Conservation (phyloP, 2,888 invertebrate species). For the Norana najaformis region DNA sequence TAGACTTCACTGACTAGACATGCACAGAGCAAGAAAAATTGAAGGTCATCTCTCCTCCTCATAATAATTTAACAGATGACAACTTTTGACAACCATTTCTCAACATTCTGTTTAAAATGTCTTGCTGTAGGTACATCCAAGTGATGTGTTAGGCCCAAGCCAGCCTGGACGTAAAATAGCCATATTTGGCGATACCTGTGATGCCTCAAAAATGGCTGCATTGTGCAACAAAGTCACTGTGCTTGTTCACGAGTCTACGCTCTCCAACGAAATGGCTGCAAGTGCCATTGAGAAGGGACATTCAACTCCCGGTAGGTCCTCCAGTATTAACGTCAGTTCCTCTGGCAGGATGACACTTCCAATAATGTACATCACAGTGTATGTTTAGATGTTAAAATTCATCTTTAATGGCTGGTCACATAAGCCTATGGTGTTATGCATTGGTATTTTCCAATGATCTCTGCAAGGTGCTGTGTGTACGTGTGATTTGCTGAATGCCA, state of each 20-base stretch:
- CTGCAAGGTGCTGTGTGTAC: neutral
- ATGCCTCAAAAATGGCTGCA: constrained; percentile 55
- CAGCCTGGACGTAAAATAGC: constrained; percentile 59
- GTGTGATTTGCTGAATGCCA: neutral
- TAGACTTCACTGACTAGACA: neutral
- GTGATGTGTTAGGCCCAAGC: constrained; percentile 56
- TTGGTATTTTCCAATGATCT: too few relatives aligned
- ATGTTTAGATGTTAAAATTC: neutral
- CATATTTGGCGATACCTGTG: constrained; percentile 62
- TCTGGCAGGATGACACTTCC: neutral
- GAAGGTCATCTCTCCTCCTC: neutral
- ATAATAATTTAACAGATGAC: neutral
- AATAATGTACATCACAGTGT: neutral
- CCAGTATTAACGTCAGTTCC: neutral
- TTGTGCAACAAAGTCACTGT: constrained; percentile 58
- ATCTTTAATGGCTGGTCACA: neutral
- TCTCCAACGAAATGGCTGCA: constrained; percentile 56
- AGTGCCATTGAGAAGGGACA: constrained; percentile 62
- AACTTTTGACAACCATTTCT: neutral
- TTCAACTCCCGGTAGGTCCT: constrained; percentile 60
- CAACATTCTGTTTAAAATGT: neutral
- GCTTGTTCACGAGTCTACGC: constrained; percentile 63
- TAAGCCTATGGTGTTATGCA: too few relatives aligned
- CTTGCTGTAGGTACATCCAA: constrained; percentile 46
- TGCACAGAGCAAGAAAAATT: neutral